Conservation (phyloP, 2,797 vertebrate genomes). For the Tachyglossus aculeatus region DNA sequence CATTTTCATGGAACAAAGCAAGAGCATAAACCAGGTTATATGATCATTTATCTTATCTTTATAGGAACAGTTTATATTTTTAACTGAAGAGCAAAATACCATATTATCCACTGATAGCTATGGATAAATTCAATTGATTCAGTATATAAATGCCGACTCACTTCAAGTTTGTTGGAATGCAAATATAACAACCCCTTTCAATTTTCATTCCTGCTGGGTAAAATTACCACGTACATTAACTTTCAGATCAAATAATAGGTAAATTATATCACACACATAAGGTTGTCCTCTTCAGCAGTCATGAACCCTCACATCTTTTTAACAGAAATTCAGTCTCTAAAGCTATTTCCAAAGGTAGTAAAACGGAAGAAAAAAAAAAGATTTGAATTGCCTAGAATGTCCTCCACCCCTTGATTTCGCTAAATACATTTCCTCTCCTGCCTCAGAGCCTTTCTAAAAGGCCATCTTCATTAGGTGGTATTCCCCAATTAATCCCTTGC, state of each 20-base stretch:
- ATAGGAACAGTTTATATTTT: neutral
- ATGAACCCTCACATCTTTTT: constrained; percentile 16
- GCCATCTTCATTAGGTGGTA: no score
- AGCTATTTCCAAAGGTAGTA: constrained; percentile 13
- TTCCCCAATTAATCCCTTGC: no score
- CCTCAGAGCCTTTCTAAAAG: no score
- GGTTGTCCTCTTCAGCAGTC: constrained; percentile 6
- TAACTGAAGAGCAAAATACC: neutral
- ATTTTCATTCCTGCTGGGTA: neutral
- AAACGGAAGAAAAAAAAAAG: constrained; percentile 2
- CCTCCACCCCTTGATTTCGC: no score
- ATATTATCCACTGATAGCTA: neutral
- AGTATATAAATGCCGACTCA: neutral
- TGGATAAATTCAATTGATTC: neutral
- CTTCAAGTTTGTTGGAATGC: neutral
- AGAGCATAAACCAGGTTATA: no score
- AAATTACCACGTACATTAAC: neutral
- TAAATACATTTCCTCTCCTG: no score
- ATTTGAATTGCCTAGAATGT: no score
- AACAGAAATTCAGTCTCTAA: constrained; percentile 30
- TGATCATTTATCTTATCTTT: no score
- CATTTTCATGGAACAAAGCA: no score
- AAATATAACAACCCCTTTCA: constrained; percentile 8
- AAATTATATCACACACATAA: neutral
- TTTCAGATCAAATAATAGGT: constrained; percentile 1